Base-by-base conservation (phyloP, 2,797 vertebrate species). In the Morelia viridis region DNA sequence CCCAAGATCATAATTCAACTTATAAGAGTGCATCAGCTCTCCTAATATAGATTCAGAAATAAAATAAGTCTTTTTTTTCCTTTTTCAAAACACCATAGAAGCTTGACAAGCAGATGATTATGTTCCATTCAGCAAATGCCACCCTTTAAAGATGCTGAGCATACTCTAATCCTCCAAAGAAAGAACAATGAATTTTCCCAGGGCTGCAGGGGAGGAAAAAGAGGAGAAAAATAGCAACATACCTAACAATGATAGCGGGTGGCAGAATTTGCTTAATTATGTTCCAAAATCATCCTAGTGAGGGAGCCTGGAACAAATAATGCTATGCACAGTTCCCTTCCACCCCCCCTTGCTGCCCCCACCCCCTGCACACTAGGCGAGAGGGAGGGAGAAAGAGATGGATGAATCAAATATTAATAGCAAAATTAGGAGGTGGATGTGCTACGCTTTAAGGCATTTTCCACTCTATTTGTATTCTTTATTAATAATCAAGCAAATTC, bases 171-270 rank as follows among this genome's bases (percentile, higher is more conserved):
- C 65, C 92, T 90, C 89, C 80, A 35, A 92, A 65, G 89, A 64
- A 92, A 90, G 89, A 87, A 87, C 58, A 90, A 83, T 90, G 58
- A 83, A 60, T 64, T 83, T 90, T 90, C n/a, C 89, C n/a, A 10
- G 89, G 68, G 64, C 71, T 57, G 46, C 68, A 87, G 89, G 50
- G 24, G 12, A 71, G 68, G 87, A 88, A 83, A 68, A 80, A 83
- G n/a, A 10, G 24, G 80, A 50, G 31, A 62, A 86, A 90, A 83
- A 85, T 57, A 87, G 53, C 89, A 90, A 83, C n/a, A 65, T 50
- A 26, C 57, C 62, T 28, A 90, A 86, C 57, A 87, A 87, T 50
- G 61, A 62, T 57, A 64, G 89, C 80, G 68, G 58, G n/a, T 87
- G 85, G 85, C 65, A 64, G 15, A 31, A 80, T 46, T 80, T 53